phyloP scores from a whole-genome alignment of 2,888 invertebrate genomes.

The Agapostemon virescens region DNA sequence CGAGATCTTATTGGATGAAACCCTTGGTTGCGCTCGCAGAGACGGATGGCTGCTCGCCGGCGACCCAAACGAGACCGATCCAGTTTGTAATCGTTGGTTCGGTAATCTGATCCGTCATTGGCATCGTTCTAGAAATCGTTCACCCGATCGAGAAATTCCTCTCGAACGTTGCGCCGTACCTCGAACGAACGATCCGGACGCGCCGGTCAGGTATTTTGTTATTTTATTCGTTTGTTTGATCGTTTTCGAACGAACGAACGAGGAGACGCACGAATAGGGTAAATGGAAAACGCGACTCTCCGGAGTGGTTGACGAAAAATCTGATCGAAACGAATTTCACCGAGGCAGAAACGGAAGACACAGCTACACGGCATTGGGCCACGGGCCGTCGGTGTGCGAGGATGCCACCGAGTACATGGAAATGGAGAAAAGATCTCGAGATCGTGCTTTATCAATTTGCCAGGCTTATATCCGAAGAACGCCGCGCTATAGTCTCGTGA shows the following conservation, averaged over 20 bases:
- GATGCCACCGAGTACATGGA: conserved; percentile 84
- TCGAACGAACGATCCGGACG: background rate
- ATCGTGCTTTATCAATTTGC: conserved; percentile 86
- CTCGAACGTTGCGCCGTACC: conserved; percentile 6
- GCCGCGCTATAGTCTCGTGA: conserved; percentile 88
- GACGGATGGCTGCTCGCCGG: conserved; percentile 63
- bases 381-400: conserved; percentile 81
- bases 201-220: conserved; percentile 22
- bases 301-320: conserved; percentile 18
- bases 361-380: conserved; percentile 86
- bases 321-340: conserved; percentile 42
- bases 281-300: background rate
- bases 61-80: conserved; percentile 46
- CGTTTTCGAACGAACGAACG: background rate
- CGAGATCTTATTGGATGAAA: conserved; percentile 74
- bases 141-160: conserved; percentile 26
- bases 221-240: background rate
- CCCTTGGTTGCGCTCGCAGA: conserved; percentile 69
- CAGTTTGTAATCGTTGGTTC: conserved; percentile 62
- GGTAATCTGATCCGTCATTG: conserved; percentile 66
- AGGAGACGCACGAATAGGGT: background rate
- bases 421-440: conserved; percentile 85
- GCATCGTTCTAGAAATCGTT: conserved; percentile 67
- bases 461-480: conserved; percentile 84
- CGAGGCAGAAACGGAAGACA: conserved; percentile 81